Percentiles rank a stretch among this genome's conserved stretches.
Conservation (phyloP, 2,888 invertebrate species). For the Pandemis cinnamomeana region DNA sequence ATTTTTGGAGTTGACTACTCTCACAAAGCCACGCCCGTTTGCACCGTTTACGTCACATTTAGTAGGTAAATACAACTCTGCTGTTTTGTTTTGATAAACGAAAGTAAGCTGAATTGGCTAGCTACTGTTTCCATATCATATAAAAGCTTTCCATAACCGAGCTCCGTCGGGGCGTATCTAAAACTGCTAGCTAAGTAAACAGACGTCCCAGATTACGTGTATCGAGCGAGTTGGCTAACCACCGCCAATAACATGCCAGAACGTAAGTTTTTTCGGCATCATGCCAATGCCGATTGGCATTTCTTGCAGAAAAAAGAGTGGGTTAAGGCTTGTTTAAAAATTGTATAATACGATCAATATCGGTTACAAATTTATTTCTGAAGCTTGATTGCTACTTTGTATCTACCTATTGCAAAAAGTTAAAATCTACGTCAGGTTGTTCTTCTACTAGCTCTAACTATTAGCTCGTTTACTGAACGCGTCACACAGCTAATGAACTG, state of each 20-base stretch:
- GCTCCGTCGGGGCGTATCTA: neutral
- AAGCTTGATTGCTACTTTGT: neutral
- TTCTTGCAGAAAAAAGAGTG: constrained; percentile 33
- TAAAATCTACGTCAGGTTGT: neutral
- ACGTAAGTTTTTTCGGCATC: constrained; percentile 57
- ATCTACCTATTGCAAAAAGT: neutral
- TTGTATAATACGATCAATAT: too few species aligned
- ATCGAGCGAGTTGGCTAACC: constrained; percentile 55
- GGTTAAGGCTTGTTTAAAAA: constrained; percentile 14
- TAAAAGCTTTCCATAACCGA: constrained; percentile 1
- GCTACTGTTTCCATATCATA: constrained; percentile 1
- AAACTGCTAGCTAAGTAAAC: constrained; percentile 35
- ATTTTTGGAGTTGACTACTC: neutral
- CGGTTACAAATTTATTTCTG: too few species aligned
- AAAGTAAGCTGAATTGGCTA: neutral
- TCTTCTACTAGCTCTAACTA: constrained; percentile 43
- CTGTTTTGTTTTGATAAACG: neutral
- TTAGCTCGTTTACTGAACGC: constrained; percentile 43
- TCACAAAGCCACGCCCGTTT: neutral
- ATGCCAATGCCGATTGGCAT: constrained; percentile 54
- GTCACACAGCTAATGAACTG: constrained; percentile 25
- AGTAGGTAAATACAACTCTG: neutral
- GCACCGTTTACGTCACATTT: neutral
- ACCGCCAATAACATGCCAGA: constrained; percentile 52
- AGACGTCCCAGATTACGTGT: constrained; percentile 43